A percentile compares a stretch with the other conserved stretches of the same genome.
These are phyloP conservation scores for Forbesichthys papilliferus DNA, from an alignment of 2,113 vertebrate species.

Conservation along the genomic window DNA sequence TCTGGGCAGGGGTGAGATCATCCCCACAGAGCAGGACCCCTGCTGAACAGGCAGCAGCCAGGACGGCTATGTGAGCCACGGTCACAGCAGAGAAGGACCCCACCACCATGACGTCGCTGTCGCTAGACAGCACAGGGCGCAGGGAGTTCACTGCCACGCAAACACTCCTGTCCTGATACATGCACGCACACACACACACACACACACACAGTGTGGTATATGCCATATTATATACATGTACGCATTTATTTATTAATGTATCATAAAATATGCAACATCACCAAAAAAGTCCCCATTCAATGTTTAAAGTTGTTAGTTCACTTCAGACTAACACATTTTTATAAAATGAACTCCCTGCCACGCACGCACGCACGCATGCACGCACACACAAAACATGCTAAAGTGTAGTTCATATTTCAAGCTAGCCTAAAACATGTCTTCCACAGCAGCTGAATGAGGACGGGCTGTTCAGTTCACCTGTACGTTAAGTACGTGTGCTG, in stretches of 20 bases:
- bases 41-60: constrained; percentile 60
- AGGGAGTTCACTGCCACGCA: constrained; percentile 83
- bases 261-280: no score
- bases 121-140: constrained; percentile 76
- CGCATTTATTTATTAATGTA: not conserved
- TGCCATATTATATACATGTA: not conserved
- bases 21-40: constrained; percentile 82
- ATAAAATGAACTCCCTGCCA: constrained; percentile 76
- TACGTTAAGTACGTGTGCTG: constrained; percentile 75
- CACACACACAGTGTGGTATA: not conserved
- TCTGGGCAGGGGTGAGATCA: constrained; percentile 64
- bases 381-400: not conserved
- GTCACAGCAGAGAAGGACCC: constrained; percentile 83
- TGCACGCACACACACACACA: not conserved
- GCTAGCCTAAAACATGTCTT: not conserved
- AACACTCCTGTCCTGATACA: constrained; percentile 85
- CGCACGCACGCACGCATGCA: constrained; percentile 51
- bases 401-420: not conserved
- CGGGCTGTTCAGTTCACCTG: constrained; percentile 78
- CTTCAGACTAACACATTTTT: no score
- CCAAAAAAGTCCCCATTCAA: no score
- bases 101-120: constrained; percentile 80
- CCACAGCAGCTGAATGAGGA: not conserved
- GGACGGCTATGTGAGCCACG: constrained; percentile 79
- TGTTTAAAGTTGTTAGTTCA: no score